phyloP scores from a whole-genome alignment of 2,113 vertebrate genomes.

The Orcinus orca region DNA sequence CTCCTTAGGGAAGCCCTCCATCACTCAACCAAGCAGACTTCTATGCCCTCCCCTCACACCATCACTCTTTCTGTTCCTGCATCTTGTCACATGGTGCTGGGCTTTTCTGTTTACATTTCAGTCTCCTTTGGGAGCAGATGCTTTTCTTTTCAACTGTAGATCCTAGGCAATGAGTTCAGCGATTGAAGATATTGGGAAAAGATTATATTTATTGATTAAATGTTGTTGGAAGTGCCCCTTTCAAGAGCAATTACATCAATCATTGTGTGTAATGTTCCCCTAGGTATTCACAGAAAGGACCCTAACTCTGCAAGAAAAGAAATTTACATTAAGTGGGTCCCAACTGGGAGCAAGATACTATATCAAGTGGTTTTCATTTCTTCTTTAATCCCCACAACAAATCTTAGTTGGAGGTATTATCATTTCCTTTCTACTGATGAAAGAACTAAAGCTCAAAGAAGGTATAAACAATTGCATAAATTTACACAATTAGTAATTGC shows the following conservation, averaged over 20 bases:
- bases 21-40: not conserved
- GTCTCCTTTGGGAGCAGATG: not conserved
- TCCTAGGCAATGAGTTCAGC: not conserved
- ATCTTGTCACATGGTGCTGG: not conserved
- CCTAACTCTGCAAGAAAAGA: not conserved
- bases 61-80: not conserved
- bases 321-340: not conserved
- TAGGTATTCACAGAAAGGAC: not conserved
- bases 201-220: not conserved
- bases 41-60: not conserved
- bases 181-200: not conserved
- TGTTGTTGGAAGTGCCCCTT: not conserved
- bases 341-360: not conserved
- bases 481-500: not conserved
- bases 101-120: conserved; percentile 9
- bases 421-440: not conserved
- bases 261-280: not conserved
- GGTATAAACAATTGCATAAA: conserved; percentile 25
- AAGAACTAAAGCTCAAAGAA: conserved; percentile 22
- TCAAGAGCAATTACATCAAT: not conserved
- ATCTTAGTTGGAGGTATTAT: not conserved
- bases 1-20: not conserved
- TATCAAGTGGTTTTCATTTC: not conserved
- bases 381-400: not conserved
- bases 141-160: conserved; percentile 18